Conservation (phyloP, 2,888 invertebrate genomes). For the Andrena dorsata region DNA sequence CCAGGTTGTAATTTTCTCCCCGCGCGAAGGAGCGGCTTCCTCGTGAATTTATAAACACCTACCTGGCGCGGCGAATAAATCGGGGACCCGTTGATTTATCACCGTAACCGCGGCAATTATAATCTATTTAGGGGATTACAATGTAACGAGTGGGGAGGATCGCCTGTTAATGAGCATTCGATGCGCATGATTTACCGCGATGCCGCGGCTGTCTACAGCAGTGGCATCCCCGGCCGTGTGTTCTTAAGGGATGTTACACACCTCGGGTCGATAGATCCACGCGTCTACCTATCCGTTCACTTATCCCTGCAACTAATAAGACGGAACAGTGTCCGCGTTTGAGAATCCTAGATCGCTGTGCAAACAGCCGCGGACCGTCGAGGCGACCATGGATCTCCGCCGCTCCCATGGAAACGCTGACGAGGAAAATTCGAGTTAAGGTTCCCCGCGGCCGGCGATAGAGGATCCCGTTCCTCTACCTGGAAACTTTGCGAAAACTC, state of each 20-base stretch:
- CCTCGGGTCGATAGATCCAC: too few species aligned
- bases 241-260: too few species aligned
- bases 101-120: conserved; percentile 23
- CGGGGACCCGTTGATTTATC: conserved; percentile 54
- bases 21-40: conserved; percentile 20
- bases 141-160: too few species aligned
- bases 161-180: too few species aligned
- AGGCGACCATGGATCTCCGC: background rate
- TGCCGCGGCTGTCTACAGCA: too few species aligned
- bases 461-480: conserved; percentile 26
- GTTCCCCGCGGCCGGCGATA: background rate
- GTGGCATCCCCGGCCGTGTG: too few species aligned
- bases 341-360: too few species aligned
- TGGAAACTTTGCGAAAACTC: conserved; percentile 57
- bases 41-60: conserved; percentile 60
- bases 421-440: conserved; percentile 23
- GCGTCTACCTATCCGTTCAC: too few species aligned
- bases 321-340: too few species aligned
- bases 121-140: conserved; percentile 23
- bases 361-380: background rate
- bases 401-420: conserved; percentile 18
- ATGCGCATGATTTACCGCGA: too few species aligned
- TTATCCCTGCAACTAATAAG: too few species aligned
- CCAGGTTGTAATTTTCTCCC: conserved; percentile 50
- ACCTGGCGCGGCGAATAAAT: conserved; percentile 50